Conservation (phyloP, 2,888 invertebrate genomes). For the Ellobium chinense region DNA sequence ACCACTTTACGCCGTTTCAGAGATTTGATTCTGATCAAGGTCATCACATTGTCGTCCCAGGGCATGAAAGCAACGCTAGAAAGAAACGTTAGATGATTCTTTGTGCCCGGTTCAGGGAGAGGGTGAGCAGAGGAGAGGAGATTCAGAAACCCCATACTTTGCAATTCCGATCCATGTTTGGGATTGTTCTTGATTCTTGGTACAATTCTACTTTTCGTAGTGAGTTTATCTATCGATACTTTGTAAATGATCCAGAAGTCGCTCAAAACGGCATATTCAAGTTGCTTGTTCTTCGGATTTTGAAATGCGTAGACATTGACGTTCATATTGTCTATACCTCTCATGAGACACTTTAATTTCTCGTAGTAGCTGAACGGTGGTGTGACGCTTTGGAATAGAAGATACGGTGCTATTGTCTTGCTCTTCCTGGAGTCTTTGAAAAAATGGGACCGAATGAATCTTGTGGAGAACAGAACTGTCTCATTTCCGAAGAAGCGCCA, state of each 20-base stretch:
- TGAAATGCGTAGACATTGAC: constrained; percentile 67
- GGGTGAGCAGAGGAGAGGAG: constrained; percentile 75
- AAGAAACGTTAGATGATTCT: constrained; percentile 66
- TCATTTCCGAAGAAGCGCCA: constrained; percentile 65
- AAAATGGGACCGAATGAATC: constrained; percentile 64
- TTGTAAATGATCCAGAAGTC: constrained; percentile 75
- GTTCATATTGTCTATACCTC: constrained; percentile 75
- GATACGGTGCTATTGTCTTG: constrained; percentile 68
- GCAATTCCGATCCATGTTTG: neutral
- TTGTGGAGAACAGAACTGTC: constrained; percentile 60
- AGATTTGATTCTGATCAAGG: constrained; percentile 65
- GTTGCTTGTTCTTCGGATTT: constrained; percentile 38
- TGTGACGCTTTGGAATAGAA: constrained; percentile 67
- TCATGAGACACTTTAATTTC: constrained; percentile 61
- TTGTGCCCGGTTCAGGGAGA: constrained; percentile 67
- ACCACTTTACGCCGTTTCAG: constrained; percentile 61
- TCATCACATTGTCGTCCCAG: constrained; percentile 57
- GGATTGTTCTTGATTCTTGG: constrained; percentile 46
- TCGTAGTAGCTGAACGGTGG: constrained; percentile 66
- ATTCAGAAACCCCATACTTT: constrained; percentile 56
- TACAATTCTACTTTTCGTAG: constrained; percentile 53
- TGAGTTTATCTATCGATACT: constrained; percentile 55
- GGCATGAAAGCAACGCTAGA: constrained; percentile 67
- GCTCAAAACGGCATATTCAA: constrained; percentile 65
- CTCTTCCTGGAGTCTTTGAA: constrained; percentile 61